phyloP scores from a whole-genome alignment of 2,888 invertebrate genomes.

The Nudaria mundana region DNA sequence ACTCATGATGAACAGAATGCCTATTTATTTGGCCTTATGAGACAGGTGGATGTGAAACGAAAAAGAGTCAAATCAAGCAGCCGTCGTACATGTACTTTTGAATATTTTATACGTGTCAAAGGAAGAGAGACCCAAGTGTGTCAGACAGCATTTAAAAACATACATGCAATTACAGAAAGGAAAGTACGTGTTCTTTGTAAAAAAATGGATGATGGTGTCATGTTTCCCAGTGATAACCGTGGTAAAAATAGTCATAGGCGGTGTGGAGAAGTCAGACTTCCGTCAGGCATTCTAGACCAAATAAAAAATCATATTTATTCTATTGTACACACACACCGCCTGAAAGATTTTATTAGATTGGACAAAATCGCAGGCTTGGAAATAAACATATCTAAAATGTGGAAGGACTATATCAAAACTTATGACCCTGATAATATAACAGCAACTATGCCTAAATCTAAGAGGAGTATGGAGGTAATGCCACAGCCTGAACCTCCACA shows the following conservation, averaged over 20 bases:
- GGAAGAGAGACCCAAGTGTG: slow-evolving; percentile 81
- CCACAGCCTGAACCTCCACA: slow-evolving; percentile 43
- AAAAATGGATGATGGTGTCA: slow-evolving; percentile 81
- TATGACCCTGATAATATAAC: slow-evolving; percentile 77
- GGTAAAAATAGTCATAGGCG: slow-evolving; percentile 78
- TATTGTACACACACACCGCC: slow-evolving; percentile 74
- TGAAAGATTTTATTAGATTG: slow-evolving; percentile 76
- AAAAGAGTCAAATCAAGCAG: slow-evolving; percentile 79
- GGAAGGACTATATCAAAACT: slow-evolving; percentile 80
- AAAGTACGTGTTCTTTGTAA: slow-evolving; percentile 80
- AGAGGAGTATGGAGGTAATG: slow-evolving; percentile 56
- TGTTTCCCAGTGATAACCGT: slow-evolving; percentile 80
- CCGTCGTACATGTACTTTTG: slow-evolving; percentile 79
- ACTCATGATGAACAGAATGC: slow-evolving; percentile 82
- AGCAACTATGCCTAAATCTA: slow-evolving; percentile 74
- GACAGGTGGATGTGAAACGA: slow-evolving; percentile 80
- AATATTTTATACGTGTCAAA: slow-evolving; percentile 78
- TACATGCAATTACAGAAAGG: slow-evolving; percentile 80
- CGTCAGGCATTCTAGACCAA: slow-evolving; percentile 71
- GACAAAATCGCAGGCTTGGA: slow-evolving; percentile 80
- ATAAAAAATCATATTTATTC: slow-evolving; percentile 80
- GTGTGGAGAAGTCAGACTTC: slow-evolving; percentile 75
- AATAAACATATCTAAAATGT: slow-evolving; percentile 81
- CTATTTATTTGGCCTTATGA: slow-evolving; percentile 80
- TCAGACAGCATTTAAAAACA: slow-evolving; percentile 81